Conservation (phyloP, 2,888 invertebrate genomes). For the Apodemia zela region DNA sequence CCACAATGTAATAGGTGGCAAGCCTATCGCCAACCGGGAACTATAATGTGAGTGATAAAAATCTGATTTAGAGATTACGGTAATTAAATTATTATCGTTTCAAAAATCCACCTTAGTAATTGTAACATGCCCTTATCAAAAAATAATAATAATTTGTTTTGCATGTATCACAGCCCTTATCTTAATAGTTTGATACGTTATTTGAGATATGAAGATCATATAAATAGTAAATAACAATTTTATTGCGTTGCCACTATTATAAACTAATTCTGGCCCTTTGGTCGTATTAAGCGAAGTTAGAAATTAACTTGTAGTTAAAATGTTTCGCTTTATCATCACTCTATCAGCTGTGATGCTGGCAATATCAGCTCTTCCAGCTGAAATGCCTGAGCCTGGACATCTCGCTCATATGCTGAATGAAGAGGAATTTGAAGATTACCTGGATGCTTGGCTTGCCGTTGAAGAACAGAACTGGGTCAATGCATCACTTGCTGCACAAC, state of each 20-base stretch:
- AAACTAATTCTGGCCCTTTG: background rate
- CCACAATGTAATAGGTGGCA: too few species aligned
- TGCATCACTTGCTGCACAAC: constrained; percentile 31
- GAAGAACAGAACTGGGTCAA: constrained; percentile 51
- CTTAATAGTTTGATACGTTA: constrained; percentile 1
- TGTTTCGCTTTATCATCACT: constrained; percentile 31
- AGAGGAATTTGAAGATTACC: constrained; percentile 70
- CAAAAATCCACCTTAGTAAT: background rate
- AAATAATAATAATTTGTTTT: background rate
- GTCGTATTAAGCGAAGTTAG: background rate
- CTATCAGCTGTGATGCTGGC: constrained; percentile 39
- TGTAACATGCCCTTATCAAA: background rate
- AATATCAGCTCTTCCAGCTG: constrained; percentile 36
- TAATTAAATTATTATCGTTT: background rate
- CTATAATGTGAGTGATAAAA: background rate
- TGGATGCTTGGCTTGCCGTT: constrained; percentile 60
- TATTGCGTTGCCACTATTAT: background rate
- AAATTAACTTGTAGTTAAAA: constrained; percentile 17
- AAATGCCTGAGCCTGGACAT: constrained; percentile 55
- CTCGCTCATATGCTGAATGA: constrained; percentile 58
- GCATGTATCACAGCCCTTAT: background rate
- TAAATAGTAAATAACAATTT: background rate
- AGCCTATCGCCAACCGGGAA: too few species aligned
- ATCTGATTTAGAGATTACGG: background rate
- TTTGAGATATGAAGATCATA: background rate